A percentile compares a stretch with the other conserved stretches of the same genome.
These are phyloP conservation scores for Thera obeliscata DNA, from an alignment of 2,888 invertebrate species.

Conservation along the genomic window DNA sequence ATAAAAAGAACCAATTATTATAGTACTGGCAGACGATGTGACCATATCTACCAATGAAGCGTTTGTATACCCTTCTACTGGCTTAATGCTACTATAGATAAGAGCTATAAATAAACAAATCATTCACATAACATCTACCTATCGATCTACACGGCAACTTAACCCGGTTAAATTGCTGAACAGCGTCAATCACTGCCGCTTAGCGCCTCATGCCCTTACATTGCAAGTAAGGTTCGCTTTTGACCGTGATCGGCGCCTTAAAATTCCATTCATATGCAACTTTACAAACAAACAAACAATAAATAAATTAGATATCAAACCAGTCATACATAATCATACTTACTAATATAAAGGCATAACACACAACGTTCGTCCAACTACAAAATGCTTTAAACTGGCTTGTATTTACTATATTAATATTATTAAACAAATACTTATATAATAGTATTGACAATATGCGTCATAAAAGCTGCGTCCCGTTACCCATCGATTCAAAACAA, in stretches of 20 bases:
- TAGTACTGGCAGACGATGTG: background rate
- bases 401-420: slow-evolving; percentile 57
- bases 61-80: slow-evolving; percentile 60
- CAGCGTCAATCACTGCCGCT: slow-evolving; percentile 49
- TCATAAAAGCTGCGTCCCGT: slow-evolving; percentile 30
- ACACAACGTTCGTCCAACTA: slow-evolving; percentile 72
- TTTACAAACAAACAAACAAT: slow-evolving; percentile 44
- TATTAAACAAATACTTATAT: slow-evolving; percentile 33
- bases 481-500: slow-evolving; percentile 4
- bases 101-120: slow-evolving; percentile 49
- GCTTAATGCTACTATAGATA: slow-evolving; percentile 57
- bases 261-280: slow-evolving; percentile 58
- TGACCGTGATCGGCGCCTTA: slow-evolving; percentile 48
- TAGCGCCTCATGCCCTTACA: slow-evolving; percentile 41
- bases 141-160: slow-evolving; percentile 66
- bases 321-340: slow-evolving; percentile 61
- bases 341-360: slow-evolving; percentile 67
- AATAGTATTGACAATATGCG: slow-evolving; percentile 19
- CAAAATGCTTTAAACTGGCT: slow-evolving; percentile 60
- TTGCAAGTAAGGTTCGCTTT: slow-evolving; percentile 46
- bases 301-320: slow-evolving; percentile 49
- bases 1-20: background rate
- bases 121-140: slow-evolving; percentile 81
- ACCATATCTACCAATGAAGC: slow-evolving; percentile 56
- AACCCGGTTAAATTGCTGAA: slow-evolving; percentile 47